phyloP scores from a whole-genome alignment of 2,113 vertebrate genomes.

The Anoura caudifer region DNA sequence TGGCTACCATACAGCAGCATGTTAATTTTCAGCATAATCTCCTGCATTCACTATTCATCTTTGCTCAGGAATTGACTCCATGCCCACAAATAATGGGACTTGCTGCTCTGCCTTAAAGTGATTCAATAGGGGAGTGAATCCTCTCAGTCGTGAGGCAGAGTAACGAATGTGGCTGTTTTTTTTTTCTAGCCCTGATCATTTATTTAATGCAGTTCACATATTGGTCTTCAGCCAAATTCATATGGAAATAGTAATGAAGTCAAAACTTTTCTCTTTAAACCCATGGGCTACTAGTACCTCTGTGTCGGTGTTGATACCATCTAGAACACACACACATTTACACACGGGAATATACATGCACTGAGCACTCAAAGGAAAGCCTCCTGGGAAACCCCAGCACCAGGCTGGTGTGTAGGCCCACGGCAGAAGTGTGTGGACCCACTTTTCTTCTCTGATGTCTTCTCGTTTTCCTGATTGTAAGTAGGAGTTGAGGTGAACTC shows the following conservation, averaged over 20 bases:
- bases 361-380: neutral
- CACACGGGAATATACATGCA: neutral
- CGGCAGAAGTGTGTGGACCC: neutral
- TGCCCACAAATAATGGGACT: neutral
- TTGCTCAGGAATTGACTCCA: neutral
- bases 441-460: neutral
- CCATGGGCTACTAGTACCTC: neutral
- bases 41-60: neutral
- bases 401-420: neutral
- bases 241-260: neutral
- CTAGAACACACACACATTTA: neutral
- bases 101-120: neutral
- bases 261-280: neutral
- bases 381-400: neutral
- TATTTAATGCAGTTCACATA: neutral
- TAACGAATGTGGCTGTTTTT: neutral
- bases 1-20: neutral
- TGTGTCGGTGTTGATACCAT: neutral
- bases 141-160: neutral
- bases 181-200: neutral
- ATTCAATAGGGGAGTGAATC: neutral
- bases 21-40: neutral
- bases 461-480: neutral
- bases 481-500: neutral
- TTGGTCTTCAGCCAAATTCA: neutral